These are phyloP conservation scores for Cephus rjabovi DNA, from an alignment of 2,888 invertebrate genomes.

Conservation along the genomic window DNA sequence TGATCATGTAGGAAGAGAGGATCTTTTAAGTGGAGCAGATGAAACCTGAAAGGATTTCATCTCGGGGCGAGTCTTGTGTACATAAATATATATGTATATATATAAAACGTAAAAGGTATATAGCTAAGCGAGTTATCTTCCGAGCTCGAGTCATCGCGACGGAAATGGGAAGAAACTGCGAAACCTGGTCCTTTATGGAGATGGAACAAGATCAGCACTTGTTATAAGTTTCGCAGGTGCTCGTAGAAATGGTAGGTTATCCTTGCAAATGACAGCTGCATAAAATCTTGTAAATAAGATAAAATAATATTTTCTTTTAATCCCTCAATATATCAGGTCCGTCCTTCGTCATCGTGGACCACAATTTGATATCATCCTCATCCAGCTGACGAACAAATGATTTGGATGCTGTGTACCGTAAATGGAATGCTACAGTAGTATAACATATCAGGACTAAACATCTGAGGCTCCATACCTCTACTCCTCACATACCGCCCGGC, in stretches of 20 bases:
- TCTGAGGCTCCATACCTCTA: conserved; percentile 49
- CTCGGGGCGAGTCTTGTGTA: background rate
- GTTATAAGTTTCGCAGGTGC: background rate
- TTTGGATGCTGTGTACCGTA: conserved; percentile 58
- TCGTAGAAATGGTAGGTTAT: background rate
- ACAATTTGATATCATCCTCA: background rate
- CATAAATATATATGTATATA: background rate
- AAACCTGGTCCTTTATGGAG: background rate
- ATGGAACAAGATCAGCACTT: background rate
- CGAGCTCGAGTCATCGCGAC: background rate
- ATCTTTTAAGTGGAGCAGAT: background rate
- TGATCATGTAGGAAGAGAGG: conserved; percentile 21
- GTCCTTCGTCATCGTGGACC: no score
- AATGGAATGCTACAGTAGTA: conserved; percentile 51
- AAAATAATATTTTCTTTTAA: background rate
- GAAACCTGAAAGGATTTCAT: background rate
- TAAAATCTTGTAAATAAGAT: background rate
- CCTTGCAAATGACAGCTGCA: background rate
- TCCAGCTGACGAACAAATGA: conserved; percentile 44
- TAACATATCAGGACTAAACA: conserved; percentile 57
- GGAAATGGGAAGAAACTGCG: background rate
- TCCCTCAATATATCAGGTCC: no score
- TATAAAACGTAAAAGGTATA: background rate
- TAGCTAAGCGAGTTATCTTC: background rate
- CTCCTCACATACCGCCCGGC: conserved; percentile 28